Base-by-base conservation (phyloP, 2,888 invertebrate genomes). In the Macrosiphum euphorbiae region DNA sequence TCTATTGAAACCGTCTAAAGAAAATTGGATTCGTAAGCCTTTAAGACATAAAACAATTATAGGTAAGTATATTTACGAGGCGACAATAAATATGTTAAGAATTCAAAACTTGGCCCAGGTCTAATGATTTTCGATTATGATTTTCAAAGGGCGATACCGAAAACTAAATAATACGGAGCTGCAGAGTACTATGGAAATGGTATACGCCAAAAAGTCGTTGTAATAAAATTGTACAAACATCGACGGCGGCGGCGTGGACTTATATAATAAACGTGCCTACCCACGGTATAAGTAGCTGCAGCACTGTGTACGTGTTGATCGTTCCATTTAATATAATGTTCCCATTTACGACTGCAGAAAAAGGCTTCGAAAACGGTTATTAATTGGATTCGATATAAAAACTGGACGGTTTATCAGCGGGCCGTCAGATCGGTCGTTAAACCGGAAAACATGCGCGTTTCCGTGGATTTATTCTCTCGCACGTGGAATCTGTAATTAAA, bases 401-500 rank as follows among this genome's bases (percentile, higher is more conserved):
- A 90, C 47, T n/a, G 41, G 41, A 88, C 26, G 55, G 58, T 58
- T 89, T 89, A 58, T 89, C 26, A n/a, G 41, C 44, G 28, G 10
- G 41, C 58, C 3, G 7, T 67, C 67, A 67, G 47, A 67, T 90
- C 67, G 26, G 78, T 28, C 50, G 78, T 78, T 78, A 35, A 41
- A 84, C 35, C 78, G 28, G n/a, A 85, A 85, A 55, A 85, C 41
- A 55, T 24, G 55, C 91, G 50, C 61, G 35, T 50, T 90, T 28
- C 55, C 13, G 26, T 41, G 28, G 13, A 52, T 11, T 41, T 84
- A 41, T 52, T 84, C 44, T 7, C 52, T n/a, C 13, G 24, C 50
- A 61, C 86, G 35, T 41, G 52, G 88, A 67, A 88, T 92, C 67
- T 41, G 92, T 92, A 92, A 92, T 92, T 92, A 92, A 92, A 92